Evolutionary conservation across 35 echinoderm and acorn worm species (phyloP).

Genomic region (Heliocidaris erythrogramma): DNA sequence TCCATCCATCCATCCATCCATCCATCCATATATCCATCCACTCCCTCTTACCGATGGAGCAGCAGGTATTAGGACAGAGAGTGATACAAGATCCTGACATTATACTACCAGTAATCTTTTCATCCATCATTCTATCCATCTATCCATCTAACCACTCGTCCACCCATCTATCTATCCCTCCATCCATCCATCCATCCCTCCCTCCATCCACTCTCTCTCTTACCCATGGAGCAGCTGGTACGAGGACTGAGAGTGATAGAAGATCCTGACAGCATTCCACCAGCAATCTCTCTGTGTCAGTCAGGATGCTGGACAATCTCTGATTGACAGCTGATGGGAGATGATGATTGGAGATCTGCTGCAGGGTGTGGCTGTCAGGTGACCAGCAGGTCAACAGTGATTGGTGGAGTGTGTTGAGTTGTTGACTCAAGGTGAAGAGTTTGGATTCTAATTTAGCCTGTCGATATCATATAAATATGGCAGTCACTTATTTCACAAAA

Average conservation of each 20-base stretch:
- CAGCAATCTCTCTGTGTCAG: slow-evolving; percentile 51
- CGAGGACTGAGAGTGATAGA: slow-evolving; percentile 72
- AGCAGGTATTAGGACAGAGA: slow-evolving; percentile 77
- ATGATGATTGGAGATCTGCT: slow-evolving; percentile 45
- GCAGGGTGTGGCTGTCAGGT: slow-evolving; percentile 43
- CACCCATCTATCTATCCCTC: not conserved
- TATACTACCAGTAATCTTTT: slow-evolving; percentile 55
- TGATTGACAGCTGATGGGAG: slow-evolving; percentile 55
- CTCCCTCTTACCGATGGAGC: slow-evolving; percentile 60
- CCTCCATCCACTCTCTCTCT: too few species aligned
- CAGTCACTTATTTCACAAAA: not conserved
- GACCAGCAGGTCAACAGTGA: slow-evolving; percentile 62
- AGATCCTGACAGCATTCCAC: slow-evolving; percentile 78
- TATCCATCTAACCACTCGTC: not conserved
- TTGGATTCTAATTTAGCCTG: slow-evolving; percentile 96
- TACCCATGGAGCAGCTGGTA: slow-evolving; percentile 80
- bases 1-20: not conserved
- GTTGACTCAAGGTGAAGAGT: slow-evolving; percentile 76
- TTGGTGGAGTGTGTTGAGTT: slow-evolving; percentile 70
- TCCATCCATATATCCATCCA: too few species aligned
- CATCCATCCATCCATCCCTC: not conserved
- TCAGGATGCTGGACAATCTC: slow-evolving; percentile 63
- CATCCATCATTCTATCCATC: not conserved
- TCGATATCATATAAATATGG: not conserved
- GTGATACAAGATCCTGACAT: slow-evolving; percentile 71